Conservation (phyloP, 2,888 invertebrate species). For the Trachelus troglodyta region DNA sequence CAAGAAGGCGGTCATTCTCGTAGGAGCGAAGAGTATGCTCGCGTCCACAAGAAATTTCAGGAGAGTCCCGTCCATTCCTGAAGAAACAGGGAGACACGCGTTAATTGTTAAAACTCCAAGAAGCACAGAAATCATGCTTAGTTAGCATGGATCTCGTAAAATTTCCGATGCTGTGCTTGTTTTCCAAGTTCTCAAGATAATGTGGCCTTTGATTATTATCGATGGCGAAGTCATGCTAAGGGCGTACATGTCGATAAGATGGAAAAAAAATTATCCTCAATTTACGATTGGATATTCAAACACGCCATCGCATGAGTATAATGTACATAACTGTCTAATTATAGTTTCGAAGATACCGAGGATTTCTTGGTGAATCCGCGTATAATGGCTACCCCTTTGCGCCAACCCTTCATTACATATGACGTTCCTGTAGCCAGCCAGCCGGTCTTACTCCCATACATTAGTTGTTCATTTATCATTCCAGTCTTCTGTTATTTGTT, state of each 20-base stretch:
- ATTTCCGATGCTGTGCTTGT: background rate
- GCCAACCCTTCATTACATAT: background rate
- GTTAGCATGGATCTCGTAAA: background rate
- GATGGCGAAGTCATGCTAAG: background rate
- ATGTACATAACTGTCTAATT: background rate
- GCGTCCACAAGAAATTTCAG: constrained; percentile 37
- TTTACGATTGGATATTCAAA: background rate
- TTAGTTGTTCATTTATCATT: background rate
- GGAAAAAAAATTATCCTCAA: background rate
- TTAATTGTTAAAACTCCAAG: constrained; percentile 14
- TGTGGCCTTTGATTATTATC: constrained; percentile 4
- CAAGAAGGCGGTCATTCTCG: constrained; percentile 39
- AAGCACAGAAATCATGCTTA: background rate
- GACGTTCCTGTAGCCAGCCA: background rate
- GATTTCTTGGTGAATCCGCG: background rate
- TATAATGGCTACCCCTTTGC: background rate
- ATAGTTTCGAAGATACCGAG: background rate
- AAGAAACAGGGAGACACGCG: constrained; percentile 12
- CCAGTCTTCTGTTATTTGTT: background rate
- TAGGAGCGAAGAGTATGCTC: constrained; percentile 32
- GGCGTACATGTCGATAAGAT: background rate
- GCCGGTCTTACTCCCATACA: background rate
- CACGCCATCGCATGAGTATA: background rate
- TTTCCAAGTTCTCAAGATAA: background rate
- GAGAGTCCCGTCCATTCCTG: constrained; percentile 27